phyloP scores from a whole-genome alignment of 2,888 invertebrate genomes.

The Troides helena region DNA sequence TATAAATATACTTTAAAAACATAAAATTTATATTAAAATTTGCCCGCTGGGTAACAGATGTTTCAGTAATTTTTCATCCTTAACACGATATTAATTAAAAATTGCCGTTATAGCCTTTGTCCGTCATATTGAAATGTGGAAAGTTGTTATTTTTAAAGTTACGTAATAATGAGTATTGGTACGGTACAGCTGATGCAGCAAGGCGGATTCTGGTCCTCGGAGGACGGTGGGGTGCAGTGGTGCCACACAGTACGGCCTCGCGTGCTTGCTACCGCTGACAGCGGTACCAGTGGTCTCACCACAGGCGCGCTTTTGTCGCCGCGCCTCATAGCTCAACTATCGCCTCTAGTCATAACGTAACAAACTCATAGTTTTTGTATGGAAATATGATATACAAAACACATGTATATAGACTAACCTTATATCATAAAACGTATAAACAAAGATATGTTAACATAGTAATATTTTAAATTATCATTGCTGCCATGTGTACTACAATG shows the following conservation, averaged over 20 bases:
- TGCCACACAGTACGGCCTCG: conserved; percentile 42
- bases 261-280: conserved; percentile 49
- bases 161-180: neutral
- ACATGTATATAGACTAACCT: too few relatives aligned
- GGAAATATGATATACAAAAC: too few relatives aligned
- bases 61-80: too few relatives aligned
- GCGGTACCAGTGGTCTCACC: conserved; percentile 44
- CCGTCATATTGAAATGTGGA: neutral
- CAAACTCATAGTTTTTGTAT: conserved; percentile 2
- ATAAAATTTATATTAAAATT: too few relatives aligned
- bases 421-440: too few relatives aligned
- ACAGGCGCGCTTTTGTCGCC: conserved; percentile 39
- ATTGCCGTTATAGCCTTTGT: too few relatives aligned
- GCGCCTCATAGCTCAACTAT: conserved; percentile 50
- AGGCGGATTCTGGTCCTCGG: conserved; percentile 58
- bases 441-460: too few relatives aligned
- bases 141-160: neutral
- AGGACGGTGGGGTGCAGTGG: conserved; percentile 47
- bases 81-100: too few relatives aligned
- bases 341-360: conserved; percentile 41
- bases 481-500: too few relatives aligned
- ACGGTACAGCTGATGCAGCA: conserved; percentile 52
- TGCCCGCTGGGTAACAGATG: too few relatives aligned
- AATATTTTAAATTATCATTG: too few relatives aligned
- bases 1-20: too few relatives aligned